Percentiles rank a stretch among this genome's conserved stretches.
phyloP scores from a whole-genome alignment of 1,140 invertebrate genomes.

The Heliconius hermathena region DNA sequence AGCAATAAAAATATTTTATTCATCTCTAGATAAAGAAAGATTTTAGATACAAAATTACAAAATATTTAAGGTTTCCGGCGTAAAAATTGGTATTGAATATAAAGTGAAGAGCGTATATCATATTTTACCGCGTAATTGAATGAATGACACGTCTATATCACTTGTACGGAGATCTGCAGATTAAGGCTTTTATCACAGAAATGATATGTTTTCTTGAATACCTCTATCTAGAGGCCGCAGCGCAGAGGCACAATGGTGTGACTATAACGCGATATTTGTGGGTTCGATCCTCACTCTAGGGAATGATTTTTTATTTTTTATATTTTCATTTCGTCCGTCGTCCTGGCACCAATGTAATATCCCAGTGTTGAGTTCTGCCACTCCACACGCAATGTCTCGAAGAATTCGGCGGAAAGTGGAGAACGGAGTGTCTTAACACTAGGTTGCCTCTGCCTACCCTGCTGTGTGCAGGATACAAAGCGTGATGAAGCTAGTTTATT shows the following conservation, averaged over 20 bases:
- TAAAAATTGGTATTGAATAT: slow-evolving; percentile 1
- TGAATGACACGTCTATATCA: slow-evolving; percentile 6
- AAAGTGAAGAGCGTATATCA: neutral
- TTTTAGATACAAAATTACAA: neutral
- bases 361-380: too few species aligned
- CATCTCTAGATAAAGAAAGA: neutral
- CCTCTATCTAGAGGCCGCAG: neutral
- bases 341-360: too few species aligned
- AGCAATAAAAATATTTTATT: neutral
- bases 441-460: too few species aligned
- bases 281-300: neutral
- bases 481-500: too few species aligned
- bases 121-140: neutral
- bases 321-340: too few species aligned
- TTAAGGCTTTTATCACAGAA: neutral
- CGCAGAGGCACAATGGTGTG: neutral
- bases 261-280: neutral
- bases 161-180: neutral
- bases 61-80: neutral
- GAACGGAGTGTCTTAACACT: too few species aligned
- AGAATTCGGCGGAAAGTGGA: too few species aligned
- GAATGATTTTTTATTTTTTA: neutral
- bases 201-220: neutral
- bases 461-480: too few species aligned
- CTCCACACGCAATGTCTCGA: too few species aligned